These are phyloP conservation scores for Xestia c-nigrum DNA, from an alignment of 2,888 invertebrate species.

Conservation along the genomic window DNA sequence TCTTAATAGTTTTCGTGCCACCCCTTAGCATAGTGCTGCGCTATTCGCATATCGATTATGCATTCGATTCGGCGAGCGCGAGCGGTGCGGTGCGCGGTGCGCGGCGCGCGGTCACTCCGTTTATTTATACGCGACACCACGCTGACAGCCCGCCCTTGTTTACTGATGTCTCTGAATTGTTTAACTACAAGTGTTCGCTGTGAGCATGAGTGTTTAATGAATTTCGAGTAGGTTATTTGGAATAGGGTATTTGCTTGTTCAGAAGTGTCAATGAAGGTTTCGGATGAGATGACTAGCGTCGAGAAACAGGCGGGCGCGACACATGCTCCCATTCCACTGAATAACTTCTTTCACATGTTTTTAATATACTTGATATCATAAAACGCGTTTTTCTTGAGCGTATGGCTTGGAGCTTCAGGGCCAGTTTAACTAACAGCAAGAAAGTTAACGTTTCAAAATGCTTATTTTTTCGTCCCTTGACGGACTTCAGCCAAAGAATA, in stretches of 20 bases:
- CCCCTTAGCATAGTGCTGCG: constrained; percentile 43
- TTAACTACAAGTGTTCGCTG: constrained; percentile 18
- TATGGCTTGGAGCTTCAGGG: background rate
- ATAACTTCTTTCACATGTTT: background rate
- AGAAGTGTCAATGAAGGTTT: background rate
- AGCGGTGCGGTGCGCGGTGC: constrained; percentile 16
- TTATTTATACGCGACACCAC: constrained; percentile 61
- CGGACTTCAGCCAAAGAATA: background rate
- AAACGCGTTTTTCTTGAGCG: background rate
- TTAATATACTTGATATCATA: background rate
- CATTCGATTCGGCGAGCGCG: constrained; percentile 57
- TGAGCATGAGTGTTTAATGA: constrained; percentile 11
- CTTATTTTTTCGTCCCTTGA: background rate
- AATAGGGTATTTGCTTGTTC: background rate
- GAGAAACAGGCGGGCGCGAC: background rate
- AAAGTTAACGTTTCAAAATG: background rate
- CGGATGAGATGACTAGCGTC: background rate
- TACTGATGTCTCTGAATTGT: constrained; percentile 26
- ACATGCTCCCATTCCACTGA: background rate
- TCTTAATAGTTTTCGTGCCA: background rate
- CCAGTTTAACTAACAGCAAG: background rate
- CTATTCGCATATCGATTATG: constrained; percentile 64
- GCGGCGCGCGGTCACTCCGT: constrained; percentile 52
- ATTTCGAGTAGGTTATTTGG: background rate
- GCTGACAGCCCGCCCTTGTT: constrained; percentile 54